Evolutionary conservation across 2,113 vertebrate genomes (phyloP).

Genomic region (Upupa epops): DNA sequence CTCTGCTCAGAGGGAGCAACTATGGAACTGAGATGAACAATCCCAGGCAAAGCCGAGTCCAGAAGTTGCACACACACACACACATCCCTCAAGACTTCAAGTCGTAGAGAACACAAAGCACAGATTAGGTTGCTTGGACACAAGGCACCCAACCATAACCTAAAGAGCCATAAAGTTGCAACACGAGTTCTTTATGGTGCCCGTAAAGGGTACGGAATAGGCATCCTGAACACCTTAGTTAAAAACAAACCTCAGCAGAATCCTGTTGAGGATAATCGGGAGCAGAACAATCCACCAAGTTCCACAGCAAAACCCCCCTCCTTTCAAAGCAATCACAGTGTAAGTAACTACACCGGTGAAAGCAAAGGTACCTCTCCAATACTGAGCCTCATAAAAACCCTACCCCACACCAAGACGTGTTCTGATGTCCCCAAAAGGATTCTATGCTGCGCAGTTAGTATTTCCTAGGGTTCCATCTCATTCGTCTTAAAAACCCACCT

Average conservation of each 20-base stretch:
- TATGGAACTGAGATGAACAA: background rate
- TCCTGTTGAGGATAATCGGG: background rate
- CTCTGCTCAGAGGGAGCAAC: background rate
- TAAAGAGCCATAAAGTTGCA: background rate
- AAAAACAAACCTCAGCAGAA: background rate
- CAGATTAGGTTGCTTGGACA: background rate
- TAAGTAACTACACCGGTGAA: background rate
- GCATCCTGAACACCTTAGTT: background rate
- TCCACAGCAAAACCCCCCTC: background rate
- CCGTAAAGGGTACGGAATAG: rapidly evolving
- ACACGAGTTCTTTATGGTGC: background rate
- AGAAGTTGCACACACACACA: background rate
- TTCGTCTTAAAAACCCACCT: background rate
- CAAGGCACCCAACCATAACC: background rate
- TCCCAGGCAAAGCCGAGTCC: background rate
- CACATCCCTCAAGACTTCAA: background rate
- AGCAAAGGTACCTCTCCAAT: background rate
- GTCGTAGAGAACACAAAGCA: background rate
- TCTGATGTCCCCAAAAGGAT: background rate
- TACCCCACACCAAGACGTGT: background rate
- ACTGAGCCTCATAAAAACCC: background rate
- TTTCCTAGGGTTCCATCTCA: background rate
- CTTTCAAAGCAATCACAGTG: background rate
- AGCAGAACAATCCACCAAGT: background rate
- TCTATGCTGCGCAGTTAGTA: background rate